Conservation (phyloP, 2,797 vertebrate species). For the Semotilus atromaculatus region DNA sequence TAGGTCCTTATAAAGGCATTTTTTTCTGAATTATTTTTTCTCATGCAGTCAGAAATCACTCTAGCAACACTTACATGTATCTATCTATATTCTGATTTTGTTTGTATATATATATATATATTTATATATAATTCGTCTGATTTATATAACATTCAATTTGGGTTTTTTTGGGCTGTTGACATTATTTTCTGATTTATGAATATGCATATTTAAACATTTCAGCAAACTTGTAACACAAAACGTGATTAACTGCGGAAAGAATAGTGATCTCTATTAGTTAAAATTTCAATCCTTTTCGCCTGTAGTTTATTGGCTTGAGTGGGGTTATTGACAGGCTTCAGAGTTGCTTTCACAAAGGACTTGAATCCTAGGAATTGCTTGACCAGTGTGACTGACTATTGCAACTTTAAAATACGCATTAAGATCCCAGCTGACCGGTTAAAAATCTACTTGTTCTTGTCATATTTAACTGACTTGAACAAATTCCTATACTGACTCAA, state of each 20-base stretch:
- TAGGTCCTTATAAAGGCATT: not conserved
- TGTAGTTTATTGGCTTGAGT: not conserved
- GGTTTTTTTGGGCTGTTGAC: not conserved
- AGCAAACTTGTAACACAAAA: not conserved
- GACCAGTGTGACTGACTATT: slow-evolving; percentile 4
- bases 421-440: not conserved
- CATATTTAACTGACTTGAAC: not conserved
- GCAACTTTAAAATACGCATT: not conserved
- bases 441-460: not conserved
- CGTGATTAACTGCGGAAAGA: no score
- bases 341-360: slow-evolving; percentile 2
- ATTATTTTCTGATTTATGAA: not conserved
- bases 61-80: no score
- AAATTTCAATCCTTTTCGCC: not conserved
- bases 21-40: not conserved
- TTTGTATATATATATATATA: no score
- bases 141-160: no score
- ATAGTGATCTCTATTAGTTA: not conserved
- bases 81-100: no score
- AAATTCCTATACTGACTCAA: not conserved
- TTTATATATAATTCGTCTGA: no score
- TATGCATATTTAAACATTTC: not conserved
- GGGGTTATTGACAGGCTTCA: slow-evolving; percentile 6
- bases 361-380: not conserved
- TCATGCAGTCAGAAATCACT: not conserved